Base-by-base conservation (phyloP, 2,797 vertebrate genomes). In the Jordanella pulchra region DNA sequence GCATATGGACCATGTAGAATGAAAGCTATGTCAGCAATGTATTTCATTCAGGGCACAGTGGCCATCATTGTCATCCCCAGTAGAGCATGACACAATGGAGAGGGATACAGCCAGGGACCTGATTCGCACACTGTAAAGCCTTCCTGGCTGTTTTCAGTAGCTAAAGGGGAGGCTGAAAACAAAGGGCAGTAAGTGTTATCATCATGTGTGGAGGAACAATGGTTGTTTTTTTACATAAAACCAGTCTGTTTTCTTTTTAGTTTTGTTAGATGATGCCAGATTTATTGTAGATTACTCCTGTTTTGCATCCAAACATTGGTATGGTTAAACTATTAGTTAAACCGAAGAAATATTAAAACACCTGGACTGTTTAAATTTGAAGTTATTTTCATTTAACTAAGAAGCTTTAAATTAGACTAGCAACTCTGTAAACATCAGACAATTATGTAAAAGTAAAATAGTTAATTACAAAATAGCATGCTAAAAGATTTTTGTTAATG, bases 71-170 rank as follows among this genome's bases (percentile, higher is more conserved):
- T 93, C 76, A 74, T 76, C 55, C 47, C 45, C 67, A 69, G 83
- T 72, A 42, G 66, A 77, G 77, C 64, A 7, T 71, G 75, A 79
- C 72, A 93, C 92, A 93, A 93, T 93, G 91, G 91, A 86, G 93
- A 79, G 85, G 77, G 92, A 90, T 76, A 91, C 91, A 80, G 78
- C 76, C 78, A 83, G 87, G 90, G 85, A 92, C 89, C 82, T 89
- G 88, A 89, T 88, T 87, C 88, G 87, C 82, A 81, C 83, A 90
- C 84, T 88, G 89, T 88, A 81, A 71, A 81, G 80, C 81, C 73
- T 80, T 82, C 84, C 82, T 88, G 89, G 79, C 65, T 71, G 69
- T 77, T 80, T 84, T 72, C 42, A n/a, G n/a, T 71, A 67, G 86
- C 84, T 87, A 87, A 66, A 86, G 77, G 74, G 77, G 75, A n/a